Conservation (phyloP, 1,140 invertebrate genomes). For the Chymomyza costata region DNA sequence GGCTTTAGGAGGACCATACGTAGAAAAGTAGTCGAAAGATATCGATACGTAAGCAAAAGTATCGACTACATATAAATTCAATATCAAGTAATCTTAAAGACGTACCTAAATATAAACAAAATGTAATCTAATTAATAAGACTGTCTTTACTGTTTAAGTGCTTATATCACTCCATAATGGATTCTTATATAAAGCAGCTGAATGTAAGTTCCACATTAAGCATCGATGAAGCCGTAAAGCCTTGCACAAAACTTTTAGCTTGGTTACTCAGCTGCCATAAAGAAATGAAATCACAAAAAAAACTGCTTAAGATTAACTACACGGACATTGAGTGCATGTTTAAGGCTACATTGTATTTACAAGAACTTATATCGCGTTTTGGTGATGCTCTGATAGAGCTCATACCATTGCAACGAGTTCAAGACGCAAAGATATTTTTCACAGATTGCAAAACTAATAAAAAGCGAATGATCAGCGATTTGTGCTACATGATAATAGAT, state of each 20-base stretch:
- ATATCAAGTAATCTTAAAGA: too few species aligned
- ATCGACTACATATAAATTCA: too few species aligned
- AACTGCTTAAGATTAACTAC: slow-evolving; percentile 24
- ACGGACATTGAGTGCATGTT: slow-evolving; percentile 40
- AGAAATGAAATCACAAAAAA: slow-evolving; percentile 23
- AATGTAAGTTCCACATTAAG: slow-evolving; percentile 14
- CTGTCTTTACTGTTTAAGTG: too few species aligned
- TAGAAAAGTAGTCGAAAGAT: too few species aligned
- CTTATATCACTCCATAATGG: slow-evolving; percentile 21
- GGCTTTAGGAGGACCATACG: too few species aligned
- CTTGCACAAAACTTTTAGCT: slow-evolving; percentile 32
- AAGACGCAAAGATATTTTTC: slow-evolving; percentile 18
- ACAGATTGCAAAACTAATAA: slow-evolving; percentile 3
- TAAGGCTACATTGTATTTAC: slow-evolving; percentile 47
- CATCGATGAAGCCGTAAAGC: slow-evolving; percentile 33
- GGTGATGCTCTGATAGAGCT: slow-evolving; percentile 34
- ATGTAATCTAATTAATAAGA: too few species aligned
- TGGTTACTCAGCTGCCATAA: slow-evolving; percentile 45
- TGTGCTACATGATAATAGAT: slow-evolving; percentile 33
- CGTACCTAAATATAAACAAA: too few species aligned
- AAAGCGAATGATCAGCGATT: slow-evolving; percentile 16
- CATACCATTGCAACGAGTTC: neutral
- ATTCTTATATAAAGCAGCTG: slow-evolving; percentile 41
- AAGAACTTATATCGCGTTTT: slow-evolving; percentile 35
- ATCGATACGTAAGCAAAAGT: too few species aligned